These are phyloP conservation scores for Solea senegalensis DNA, from an alignment of 2,113 vertebrate species.

Conservation along the genomic window DNA sequence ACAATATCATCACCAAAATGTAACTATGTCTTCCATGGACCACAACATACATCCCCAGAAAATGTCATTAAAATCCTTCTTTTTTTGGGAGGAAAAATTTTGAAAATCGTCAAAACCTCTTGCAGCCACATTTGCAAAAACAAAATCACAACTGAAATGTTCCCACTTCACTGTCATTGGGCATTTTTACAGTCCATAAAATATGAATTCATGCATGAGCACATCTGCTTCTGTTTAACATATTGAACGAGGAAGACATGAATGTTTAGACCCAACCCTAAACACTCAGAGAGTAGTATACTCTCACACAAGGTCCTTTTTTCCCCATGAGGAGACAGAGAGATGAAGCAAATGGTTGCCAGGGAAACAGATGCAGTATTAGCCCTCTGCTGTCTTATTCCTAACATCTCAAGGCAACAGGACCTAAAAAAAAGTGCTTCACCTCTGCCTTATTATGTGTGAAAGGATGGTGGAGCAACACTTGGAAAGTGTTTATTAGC, in stretches of 20 bases:
- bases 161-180: not conserved
- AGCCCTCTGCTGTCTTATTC: slow-evolving; percentile 53
- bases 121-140: not conserved
- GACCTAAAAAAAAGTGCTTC: slow-evolving; percentile 28
- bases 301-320: slow-evolving; percentile 16
- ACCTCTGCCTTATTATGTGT: slow-evolving; percentile 36
- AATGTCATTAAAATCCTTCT: no score
- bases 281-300: slow-evolving; percentile 4
- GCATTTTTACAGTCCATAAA: not conserved
- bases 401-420: slow-evolving; percentile 46
- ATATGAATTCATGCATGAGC: slow-evolving; percentile 2
- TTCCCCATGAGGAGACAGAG: slow-evolving; percentile 54
- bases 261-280: slow-evolving; percentile 14
- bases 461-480: slow-evolving; percentile 17
- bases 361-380: slow-evolving; percentile 76
- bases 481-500: slow-evolving; percentile 7
- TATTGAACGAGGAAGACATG: not conserved
- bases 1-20: no score
- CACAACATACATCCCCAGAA: no score
- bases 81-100: no score
- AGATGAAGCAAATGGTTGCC: slow-evolving; percentile 73
- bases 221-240: not conserved
- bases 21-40: no score
- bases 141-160: not conserved
- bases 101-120: not conserved